Conservation (phyloP, 2,888 invertebrate species). For the Syritta pipiens region DNA sequence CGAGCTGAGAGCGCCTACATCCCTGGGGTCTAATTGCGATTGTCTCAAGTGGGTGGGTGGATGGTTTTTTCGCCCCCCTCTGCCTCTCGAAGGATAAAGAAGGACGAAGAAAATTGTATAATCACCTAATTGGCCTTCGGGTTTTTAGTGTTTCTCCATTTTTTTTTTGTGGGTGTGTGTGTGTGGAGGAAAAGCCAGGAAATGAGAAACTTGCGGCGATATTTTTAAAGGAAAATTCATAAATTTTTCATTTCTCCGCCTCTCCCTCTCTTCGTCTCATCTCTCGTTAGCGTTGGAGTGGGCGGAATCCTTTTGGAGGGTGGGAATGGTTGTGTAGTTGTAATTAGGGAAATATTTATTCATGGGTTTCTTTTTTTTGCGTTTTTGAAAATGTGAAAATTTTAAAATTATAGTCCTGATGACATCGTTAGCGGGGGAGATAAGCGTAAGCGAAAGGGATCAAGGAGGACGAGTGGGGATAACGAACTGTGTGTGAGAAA, state of each 20-base stretch:
- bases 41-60: background rate
- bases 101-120: constrained; percentile 1
- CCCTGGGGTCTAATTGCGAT: background rate
- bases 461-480: too few species aligned
- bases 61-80: background rate
- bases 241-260: constrained; percentile 19
- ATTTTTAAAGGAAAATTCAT: background rate
- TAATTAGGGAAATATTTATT: constrained; percentile 25
- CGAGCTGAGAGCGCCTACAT: too few species aligned
- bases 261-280: too few species aligned
- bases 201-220: background rate
- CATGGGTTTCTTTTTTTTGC: background rate
- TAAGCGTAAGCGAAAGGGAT: too few species aligned
- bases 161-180: background rate
- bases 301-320: background rate
- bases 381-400: background rate
- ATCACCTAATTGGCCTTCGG: constrained; percentile 38
- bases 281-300: constrained; percentile 6
- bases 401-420: background rate
- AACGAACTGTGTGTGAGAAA: too few species aligned
- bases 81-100: background rate
- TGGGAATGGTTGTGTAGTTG: background rate
- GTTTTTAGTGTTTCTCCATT: background rate
- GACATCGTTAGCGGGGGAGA: too few species aligned
- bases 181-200: background rate